These are phyloP conservation scores for Lathamus discolor DNA, from an alignment of 2,113 vertebrate species.

Conservation along the genomic window DNA sequence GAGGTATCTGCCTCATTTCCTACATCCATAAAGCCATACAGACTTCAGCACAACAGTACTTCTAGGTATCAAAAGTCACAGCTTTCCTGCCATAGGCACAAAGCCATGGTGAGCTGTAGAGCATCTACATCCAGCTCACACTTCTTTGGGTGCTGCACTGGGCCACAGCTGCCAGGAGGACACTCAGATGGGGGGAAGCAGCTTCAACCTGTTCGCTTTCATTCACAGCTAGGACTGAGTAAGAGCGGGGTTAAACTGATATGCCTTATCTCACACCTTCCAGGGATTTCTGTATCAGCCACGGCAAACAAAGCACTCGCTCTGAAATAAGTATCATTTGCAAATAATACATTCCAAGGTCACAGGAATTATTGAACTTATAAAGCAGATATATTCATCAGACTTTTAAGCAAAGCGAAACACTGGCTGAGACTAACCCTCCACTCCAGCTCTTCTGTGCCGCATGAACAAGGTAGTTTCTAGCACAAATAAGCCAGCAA, in stretches of 20 bases:
- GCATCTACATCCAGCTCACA: neutral
- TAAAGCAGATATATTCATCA: neutral
- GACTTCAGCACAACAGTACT: rapidly evolving
- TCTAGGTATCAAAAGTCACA: neutral
- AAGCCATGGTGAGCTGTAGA: neutral
- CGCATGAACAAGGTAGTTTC: neutral
- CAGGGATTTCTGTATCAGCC: neutral
- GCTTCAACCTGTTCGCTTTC: neutral
- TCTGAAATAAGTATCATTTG: neutral
- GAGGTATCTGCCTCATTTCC: neutral
- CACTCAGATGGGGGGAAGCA: neutral
- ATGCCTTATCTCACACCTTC: neutral
- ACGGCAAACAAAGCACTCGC: neutral
- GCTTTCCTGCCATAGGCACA: neutral
- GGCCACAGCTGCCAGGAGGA: neutral
- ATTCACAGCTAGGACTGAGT: neutral
- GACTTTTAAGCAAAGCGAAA: neutral
- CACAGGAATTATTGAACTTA: neutral
- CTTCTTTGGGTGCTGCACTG: neutral
- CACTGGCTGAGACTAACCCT: neutral
- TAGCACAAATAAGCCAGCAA: neutral
- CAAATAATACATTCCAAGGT: rapidly evolving
- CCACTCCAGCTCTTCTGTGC: neutral
- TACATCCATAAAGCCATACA: neutral
- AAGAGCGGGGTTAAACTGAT: neutral